Evolutionary conservation across 2,797 vertebrate genomes (phyloP), one percentile per base, ranked within the genome.

Genomic region (Enteromius afrohamiltoni): DNA sequence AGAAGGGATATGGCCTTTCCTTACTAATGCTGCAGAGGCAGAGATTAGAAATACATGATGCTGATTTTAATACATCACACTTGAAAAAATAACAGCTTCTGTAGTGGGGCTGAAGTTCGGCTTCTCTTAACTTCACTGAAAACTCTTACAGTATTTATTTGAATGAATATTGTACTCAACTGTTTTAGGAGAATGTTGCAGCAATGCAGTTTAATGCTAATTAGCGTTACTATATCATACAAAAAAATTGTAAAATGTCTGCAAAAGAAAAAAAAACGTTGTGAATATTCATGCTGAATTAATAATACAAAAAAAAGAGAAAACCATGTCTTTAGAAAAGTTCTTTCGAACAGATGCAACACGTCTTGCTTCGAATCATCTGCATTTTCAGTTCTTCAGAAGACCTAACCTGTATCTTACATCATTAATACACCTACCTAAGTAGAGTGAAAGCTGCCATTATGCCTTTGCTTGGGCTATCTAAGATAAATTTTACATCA

Each of bases 21-120:
- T 91, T 93, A 92, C 91, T 91, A 93, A 93, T 91, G 91, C 88
- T 92, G 86, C 87, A 82, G 92, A 90, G 91, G 89, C 65, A 90
- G 87, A 88, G 91, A 92, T 94, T 92, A 94, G 90, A 84, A 91
- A 92, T 91, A 92, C 91, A 92, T 94, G 91, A 93, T 92, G 89
- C 88, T 91, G 90, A 92, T 79, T 86, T 83, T 42, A 92, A 88
- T 87, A 88, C 86, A 89, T 90, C 79, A 82, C 88, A 90, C 68
- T 42, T 40, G 14, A 78, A 71, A 70, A 83, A 83, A 83, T 45
- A 70, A 71, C 51, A 83, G 65, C 40, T 34, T 70, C 67, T 19
- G 62, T 42, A n/a, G 81, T 42, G n/a, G 8, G 16, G 9, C 75
- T 60, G 3, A 76, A 82, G 45, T 76, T 55, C 17, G n/a, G 80